Percentiles rank a stretch among this genome's conserved stretches.
Evolutionary conservation across 1,140 invertebrate genomes (phyloP).

Genomic region (Apis laboriosa): DNA sequence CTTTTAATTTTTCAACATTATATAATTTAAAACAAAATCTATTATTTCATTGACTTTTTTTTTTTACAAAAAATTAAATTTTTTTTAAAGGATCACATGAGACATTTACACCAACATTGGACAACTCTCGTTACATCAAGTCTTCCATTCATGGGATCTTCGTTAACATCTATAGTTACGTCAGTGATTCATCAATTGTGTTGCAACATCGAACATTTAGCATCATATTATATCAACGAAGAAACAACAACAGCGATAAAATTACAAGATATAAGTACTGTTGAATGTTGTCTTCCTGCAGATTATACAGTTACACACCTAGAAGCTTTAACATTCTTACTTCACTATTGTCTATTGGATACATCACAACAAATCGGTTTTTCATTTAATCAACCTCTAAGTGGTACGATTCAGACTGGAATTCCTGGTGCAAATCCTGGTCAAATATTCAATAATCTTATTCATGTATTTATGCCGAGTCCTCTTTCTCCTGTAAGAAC

Average conservation of each 20-base stretch:
- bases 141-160: slow-evolving; percentile 87
- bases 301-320: slow-evolving; percentile 91
- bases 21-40: neutral
- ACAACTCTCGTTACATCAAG: slow-evolving; percentile 89
- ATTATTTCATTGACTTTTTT: neutral
- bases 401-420: slow-evolving; percentile 77
- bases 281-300: slow-evolving; percentile 83
- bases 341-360: slow-evolving; percentile 93
- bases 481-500: slow-evolving; percentile 77
- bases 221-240: slow-evolving; percentile 79
- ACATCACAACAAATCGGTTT: slow-evolving; percentile 84
- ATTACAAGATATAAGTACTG: slow-evolving; percentile 71
- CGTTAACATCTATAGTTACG: slow-evolving; percentile 89
- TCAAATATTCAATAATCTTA: slow-evolving; percentile 90
- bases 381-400: slow-evolving; percentile 83
- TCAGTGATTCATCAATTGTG: slow-evolving; percentile 92
- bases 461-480: slow-evolving; percentile 88
- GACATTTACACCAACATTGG: slow-evolving; percentile 91
- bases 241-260: slow-evolving; percentile 65
- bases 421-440: slow-evolving; percentile 83
- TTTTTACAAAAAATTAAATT: neutral
- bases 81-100: slow-evolving; percentile 81
- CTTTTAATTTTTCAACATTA: neutral
- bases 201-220: slow-evolving; percentile 88
- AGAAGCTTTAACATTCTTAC: slow-evolving; percentile 91